Evolutionary conservation across 2,797 vertebrate genomes (phyloP).

Genomic region (Neosalanx taihuensis): DNA sequence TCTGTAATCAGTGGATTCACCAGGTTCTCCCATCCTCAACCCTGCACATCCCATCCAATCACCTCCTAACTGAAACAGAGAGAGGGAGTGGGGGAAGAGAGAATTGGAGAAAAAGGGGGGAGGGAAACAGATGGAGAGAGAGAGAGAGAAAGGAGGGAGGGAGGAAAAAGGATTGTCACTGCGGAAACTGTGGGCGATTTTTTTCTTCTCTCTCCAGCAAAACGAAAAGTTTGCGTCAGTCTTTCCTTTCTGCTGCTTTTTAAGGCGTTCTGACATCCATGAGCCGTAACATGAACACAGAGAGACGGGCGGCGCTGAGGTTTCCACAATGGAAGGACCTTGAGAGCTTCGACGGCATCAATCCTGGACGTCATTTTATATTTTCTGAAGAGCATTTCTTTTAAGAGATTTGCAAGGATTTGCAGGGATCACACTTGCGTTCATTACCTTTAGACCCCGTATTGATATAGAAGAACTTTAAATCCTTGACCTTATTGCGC

Average conservation of each 20-base stretch:
- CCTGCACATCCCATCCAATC: constrained; percentile 43
- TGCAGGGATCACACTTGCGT: constrained; percentile 21
- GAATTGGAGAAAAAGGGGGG: too few relatives aligned
- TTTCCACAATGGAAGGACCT: constrained; percentile 28
- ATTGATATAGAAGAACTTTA: constrained; percentile 55
- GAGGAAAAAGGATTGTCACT: constrained; percentile 1
- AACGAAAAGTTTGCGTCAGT: neutral
- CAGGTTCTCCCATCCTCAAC: constrained; percentile 42
- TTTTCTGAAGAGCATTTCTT: too few relatives aligned
- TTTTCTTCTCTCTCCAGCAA: too few relatives aligned
- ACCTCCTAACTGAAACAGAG: constrained; percentile 16
- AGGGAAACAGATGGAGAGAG: too few relatives aligned
- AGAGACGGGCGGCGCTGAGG: neutral
- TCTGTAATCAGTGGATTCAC: constrained; percentile 41
- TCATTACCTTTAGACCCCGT: constrained; percentile 42
- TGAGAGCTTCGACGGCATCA: constrained; percentile 26
- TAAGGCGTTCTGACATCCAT: neutral
- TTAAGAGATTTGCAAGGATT: neutral
- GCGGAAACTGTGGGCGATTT: neutral
- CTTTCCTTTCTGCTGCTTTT: neutral
- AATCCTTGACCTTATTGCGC: constrained; percentile 56
- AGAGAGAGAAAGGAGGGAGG: neutral
- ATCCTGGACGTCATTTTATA: neutral
- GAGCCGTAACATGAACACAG: too few relatives aligned
- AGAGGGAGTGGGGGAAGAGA: neutral